These are phyloP conservation scores for Halesus radiatus DNA, from an alignment of 1,140 invertebrate species.

Conservation along the genomic window DNA sequence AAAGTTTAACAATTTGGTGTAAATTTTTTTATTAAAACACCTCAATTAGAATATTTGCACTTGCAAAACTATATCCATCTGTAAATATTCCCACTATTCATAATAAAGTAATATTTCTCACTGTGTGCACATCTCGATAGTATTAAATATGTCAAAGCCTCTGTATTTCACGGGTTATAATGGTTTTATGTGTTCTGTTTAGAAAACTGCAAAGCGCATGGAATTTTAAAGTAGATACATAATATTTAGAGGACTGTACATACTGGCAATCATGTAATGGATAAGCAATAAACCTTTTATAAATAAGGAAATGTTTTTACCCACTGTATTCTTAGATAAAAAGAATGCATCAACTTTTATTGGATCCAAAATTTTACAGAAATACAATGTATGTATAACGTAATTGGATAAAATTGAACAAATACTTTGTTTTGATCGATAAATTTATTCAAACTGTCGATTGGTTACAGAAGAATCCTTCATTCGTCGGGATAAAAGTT, in stretches of 20 bases:
- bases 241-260: conserved; percentile 28
- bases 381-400: too few relatives aligned
- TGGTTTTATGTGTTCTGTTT: conserved; percentile 37
- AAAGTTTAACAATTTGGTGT: too few relatives aligned
- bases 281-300: conserved; percentile 25
- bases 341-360: too few relatives aligned
- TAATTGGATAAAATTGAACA: too few relatives aligned
- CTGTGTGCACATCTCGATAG: not conserved
- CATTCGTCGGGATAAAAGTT: too few relatives aligned
- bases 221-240: conserved; percentile 52
- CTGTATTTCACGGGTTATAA: not conserved
- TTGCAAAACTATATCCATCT: not conserved
- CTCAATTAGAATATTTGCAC: conserved; percentile 29
- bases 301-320: conserved; percentile 24
- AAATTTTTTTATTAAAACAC: not conserved
- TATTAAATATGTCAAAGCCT: not conserved
- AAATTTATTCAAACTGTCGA: too few relatives aligned
- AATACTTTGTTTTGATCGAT: too few relatives aligned
- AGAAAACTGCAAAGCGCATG: conserved; percentile 55
- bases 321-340: conserved; percentile 6
- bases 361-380: too few relatives aligned
- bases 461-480: too few relatives aligned
- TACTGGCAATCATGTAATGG: conserved; percentile 28
- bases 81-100: conserved; percentile 19
- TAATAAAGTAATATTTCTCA: not conserved